Evolutionary conservation across 1,140 invertebrate genomes (phyloP).

Genomic region (Aphis gossypii): DNA sequence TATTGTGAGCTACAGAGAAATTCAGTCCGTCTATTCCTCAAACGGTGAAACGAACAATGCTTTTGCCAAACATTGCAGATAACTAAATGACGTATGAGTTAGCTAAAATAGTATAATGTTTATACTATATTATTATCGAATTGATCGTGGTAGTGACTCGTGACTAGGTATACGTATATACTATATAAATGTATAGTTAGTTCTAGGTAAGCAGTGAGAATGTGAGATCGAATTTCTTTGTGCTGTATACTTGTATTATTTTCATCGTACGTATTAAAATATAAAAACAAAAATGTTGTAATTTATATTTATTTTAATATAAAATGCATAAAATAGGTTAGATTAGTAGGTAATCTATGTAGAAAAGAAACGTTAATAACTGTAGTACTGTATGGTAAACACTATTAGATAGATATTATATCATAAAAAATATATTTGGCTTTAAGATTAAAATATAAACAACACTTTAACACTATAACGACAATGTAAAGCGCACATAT

Average conservation of each 20-base stretch:
- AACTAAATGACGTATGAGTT: not conserved
- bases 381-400: too few species aligned
- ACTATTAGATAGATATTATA: too few species aligned
- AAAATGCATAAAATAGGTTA: too few species aligned
- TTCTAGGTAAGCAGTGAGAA: not conserved
- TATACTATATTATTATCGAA: not conserved
- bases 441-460: too few species aligned
- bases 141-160: not conserved
- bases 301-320: too few species aligned
- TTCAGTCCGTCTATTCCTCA: not conserved
- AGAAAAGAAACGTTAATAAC: too few species aligned
- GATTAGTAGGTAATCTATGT: too few species aligned
- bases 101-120: not conserved
- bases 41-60: not conserved
- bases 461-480: too few species aligned
- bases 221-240: not conserved
- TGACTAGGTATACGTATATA: not conserved
- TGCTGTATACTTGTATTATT: not conserved
- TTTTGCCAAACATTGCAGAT: not conserved
- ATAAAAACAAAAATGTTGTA: too few species aligned
- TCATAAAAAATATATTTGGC: too few species aligned
- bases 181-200: not conserved
- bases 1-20: not conserved
- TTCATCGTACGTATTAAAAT: not conserved
- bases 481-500: too few species aligned